Base-by-base conservation (phyloP, 2,797 vertebrate genomes). In the Peromyscus attwateri region DNA sequence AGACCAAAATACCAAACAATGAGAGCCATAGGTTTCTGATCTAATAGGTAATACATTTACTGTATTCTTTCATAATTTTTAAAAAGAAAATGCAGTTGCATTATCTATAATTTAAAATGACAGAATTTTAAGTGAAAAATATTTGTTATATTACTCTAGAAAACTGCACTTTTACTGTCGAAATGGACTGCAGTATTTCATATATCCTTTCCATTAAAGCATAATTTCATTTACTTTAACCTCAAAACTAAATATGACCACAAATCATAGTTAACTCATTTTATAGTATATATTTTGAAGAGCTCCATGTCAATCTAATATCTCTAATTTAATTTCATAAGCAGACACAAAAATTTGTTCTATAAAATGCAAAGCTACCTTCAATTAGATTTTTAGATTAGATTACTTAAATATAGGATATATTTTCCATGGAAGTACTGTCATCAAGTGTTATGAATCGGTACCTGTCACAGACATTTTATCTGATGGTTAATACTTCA, bases 91-190 rank as follows among this genome's bases (percentile, higher is more conserved):
- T 6, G 34, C 1, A 43, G 37, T 75, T 85, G 16, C 37, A 62
- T 62, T 94, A 16, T 1, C 27, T 55, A 60, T 40, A 55, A 82
- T 60, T 43, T 37, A 96, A 94, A 96, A 80, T 70, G 76, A 92
- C 27, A 87, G 31, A 92, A 31, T 93, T 96, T 94, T 88, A 97
- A 43, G 46, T 84, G 40, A 89, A 79, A 85, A 96, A 46, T 34
- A 84, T 14, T 66, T 94, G 2, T 66, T 92, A 60, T 3, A 43
- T 46, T 93, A 68, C 68, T 92, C 21, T 57, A 62, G 25, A 37
- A 76, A 37, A 94, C 73, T 89, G 31, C 25, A 70, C 70, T 87
- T 87, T 62, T 43, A 27, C 92, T 92, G 5, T 16, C 12, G 84
- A 3, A 73, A 68, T 9, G 23, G 34, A 88, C 19, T 66, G 1